Conservation (phyloP, 2,888 invertebrate species). For the Tethea ocularis region DNA sequence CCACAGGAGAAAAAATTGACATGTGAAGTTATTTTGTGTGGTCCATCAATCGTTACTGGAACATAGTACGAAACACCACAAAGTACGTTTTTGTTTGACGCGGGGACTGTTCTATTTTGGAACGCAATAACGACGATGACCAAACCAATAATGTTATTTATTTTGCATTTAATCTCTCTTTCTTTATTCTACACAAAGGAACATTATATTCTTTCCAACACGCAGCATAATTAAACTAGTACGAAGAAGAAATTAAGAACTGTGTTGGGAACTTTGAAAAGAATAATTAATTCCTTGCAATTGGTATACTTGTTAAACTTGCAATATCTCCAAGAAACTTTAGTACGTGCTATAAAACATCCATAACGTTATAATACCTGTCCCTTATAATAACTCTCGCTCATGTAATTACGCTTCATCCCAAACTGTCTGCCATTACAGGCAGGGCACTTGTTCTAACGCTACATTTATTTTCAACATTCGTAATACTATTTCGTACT, state of each 20-base stretch:
- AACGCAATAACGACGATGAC: slow-evolving; percentile 13
- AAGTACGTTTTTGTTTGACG: not conserved
- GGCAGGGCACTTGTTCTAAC: not conserved
- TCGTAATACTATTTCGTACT: too few relatives aligned
- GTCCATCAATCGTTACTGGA: not conserved
- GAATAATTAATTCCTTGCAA: not conserved
- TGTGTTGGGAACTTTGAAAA: not conserved
- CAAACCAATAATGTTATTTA: slow-evolving; percentile 4
- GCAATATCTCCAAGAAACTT: too few relatives aligned
- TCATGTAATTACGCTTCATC: not conserved
- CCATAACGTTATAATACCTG: not conserved
- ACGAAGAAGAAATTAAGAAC: too few relatives aligned
- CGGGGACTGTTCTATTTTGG: not conserved
- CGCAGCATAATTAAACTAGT: too few relatives aligned
- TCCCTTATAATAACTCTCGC: not conserved
- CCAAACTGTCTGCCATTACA: not conserved
- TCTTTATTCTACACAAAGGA: too few relatives aligned
- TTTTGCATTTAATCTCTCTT: too few relatives aligned
- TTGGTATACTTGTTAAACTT: too few relatives aligned
- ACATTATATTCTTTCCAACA: too few relatives aligned
- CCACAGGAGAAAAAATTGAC: not conserved
- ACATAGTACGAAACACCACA: not conserved
- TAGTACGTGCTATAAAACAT: not conserved
- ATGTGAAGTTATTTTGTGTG: not conserved
- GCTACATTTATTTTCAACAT: not conserved